Evolutionary conservation across 2,888 invertebrate species (phyloP), one percentile per base, ranked within the genome.

Genomic region (Drosophila glabriapex): DNA sequence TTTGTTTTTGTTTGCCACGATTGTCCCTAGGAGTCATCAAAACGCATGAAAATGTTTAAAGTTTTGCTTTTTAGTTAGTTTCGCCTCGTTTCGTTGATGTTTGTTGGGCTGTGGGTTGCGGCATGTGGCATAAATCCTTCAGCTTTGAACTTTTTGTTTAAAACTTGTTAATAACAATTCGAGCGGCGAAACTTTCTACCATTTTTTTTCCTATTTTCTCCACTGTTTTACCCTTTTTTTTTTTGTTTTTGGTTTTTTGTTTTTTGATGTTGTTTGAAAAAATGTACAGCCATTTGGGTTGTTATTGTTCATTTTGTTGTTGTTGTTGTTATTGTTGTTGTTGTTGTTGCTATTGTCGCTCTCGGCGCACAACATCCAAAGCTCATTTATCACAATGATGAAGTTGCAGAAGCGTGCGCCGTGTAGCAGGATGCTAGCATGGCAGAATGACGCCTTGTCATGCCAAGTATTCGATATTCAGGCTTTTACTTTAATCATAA

Each of bases 311-410:
- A 62, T 56, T 60, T 55, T 61, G 49, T 41, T n/a, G 28, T 54
- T 53, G 28, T 52, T 67, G 37, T 61, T 71, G 58, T 71, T 58
- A 49, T 54, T 19, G 33, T n/a, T 56, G 35, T 41, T 63, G 41
- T 46, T 56, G 35, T 46, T 73, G 53, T 54, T 64, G 72, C 54
- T 65, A 67, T 74, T 74, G 61, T 64, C 61, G 68, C 60, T 66
- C 52, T 50, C 50, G 62, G 70, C 52, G 65, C 71, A 67, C 41
- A 76, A 66, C 65, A 64, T 76, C 69, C 62, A 82, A 79, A 83
- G 82, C 82, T 85, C 82, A 82, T 82, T 85, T 82, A 82, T 82
- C 82, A 82, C 77, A 85, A 85, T 82, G 82, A 82, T 82, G 82
- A 85, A 82, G 83, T 82, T 85, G 77, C 83, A 76, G 68, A 63